Evolutionary conservation across 2,888 invertebrate species (phyloP).

Genomic region (Leucophenga maculata): DNA sequence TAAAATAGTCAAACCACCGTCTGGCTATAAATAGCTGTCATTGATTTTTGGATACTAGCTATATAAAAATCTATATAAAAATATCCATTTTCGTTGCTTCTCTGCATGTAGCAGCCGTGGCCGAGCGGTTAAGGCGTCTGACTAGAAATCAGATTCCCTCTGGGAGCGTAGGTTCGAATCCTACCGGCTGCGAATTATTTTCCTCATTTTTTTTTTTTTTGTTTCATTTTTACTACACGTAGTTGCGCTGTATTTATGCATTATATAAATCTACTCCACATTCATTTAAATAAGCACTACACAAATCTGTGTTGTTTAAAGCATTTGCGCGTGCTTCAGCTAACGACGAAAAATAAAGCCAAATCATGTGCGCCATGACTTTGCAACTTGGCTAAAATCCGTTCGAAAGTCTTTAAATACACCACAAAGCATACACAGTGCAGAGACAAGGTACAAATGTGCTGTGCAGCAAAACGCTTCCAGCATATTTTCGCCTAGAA

Average conservation of each 20-base stretch:
- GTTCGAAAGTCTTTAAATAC: not conserved
- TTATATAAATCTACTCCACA: too few species aligned
- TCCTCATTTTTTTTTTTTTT: not conserved
- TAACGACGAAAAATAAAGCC: too few species aligned
- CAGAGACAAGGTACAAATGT: not conserved
- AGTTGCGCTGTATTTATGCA: too few species aligned
- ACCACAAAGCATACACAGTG: not conserved
- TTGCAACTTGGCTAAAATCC: not conserved
- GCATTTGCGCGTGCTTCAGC: too few species aligned
- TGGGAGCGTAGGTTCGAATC: constrained; percentile 71
- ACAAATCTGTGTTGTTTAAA: too few species aligned
- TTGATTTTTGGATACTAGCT: too few species aligned
- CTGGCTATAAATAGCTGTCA: too few species aligned
- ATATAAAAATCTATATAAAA: too few species aligned
- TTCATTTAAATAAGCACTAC: too few species aligned
- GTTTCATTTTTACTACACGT: not conserved
- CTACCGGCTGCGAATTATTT: constrained; percentile 58
- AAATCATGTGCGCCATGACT: not conserved
- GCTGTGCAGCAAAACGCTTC: not conserved
- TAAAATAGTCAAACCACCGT: too few species aligned
- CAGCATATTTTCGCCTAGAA: not conserved
- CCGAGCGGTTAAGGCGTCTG: constrained; percentile 24
- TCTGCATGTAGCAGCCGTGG: constrained; percentile 8
- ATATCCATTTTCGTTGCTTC: not conserved
- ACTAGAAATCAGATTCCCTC: constrained; percentile 61